phyloP scores from a whole-genome alignment of 2,113 vertebrate species.

The Sylvietta virens region DNA sequence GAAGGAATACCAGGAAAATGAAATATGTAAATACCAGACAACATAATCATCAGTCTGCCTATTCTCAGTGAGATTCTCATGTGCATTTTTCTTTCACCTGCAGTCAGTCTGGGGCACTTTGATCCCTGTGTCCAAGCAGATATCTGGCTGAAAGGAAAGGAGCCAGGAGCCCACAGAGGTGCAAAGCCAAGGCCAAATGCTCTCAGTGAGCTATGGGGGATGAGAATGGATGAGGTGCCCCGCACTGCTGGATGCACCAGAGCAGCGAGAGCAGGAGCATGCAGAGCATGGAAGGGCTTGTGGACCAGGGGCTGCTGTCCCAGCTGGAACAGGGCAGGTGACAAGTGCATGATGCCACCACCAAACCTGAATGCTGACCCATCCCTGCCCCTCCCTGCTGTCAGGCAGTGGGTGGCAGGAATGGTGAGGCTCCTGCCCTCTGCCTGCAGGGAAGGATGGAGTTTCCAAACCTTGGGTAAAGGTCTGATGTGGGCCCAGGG shows the following conservation, averaged over 20 bases:
- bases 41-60: neutral
- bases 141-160: neutral
- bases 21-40: neutral
- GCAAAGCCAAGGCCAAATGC: neutral
- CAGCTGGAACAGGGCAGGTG: neutral
- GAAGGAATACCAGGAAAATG: neutral
- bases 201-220: neutral
- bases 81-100: neutral
- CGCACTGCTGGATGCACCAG: neutral
- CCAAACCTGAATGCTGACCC: neutral
- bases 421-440: neutral
- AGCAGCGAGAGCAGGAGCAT: neutral
- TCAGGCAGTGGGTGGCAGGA: neutral
- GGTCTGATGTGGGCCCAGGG: neutral
- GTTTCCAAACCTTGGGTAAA: neutral
- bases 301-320: neutral
- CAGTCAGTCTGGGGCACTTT: neutral
- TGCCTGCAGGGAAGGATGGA: neutral
- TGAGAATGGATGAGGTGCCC: neutral
- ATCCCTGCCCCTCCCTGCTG: neutral
- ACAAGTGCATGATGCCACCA: neutral
- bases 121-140: neutral
- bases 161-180: neutral
- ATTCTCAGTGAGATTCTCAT: neutral
- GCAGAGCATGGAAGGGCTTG: neutral